Base-by-base conservation (phyloP, 2,113 vertebrate species). In the Paratilapia polleni region DNA sequence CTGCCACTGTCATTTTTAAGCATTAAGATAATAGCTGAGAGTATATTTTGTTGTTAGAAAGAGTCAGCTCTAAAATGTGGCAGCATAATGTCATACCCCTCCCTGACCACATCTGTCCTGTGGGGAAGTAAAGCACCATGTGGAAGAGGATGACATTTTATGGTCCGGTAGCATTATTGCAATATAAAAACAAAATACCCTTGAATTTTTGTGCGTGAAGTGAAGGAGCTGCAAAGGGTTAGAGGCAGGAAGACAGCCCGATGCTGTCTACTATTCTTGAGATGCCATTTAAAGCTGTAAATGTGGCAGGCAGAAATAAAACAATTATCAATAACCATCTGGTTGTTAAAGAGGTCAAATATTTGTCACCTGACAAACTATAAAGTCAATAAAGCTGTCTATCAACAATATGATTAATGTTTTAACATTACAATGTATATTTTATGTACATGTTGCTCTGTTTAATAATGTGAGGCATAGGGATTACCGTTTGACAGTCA, bases 141-240 rank as follows among this genome's bases (percentile, higher is more conserved):
- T 73, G 64, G 75, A 43, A 78, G 76, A 78, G 62, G 68, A 83
- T 91, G 87, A 91, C 81, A 91, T 93, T 94, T 89, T 81, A 87
- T 68, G 87, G 77, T 92, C 81, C 77, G 73, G 66, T 34, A 79
- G 81, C 74, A 73, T 90, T 80, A 85, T 64, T 83, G 59, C 49
- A 88, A 66, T 80, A 59, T 63, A 82, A 88, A 86, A 91, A 89
- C 74, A 82, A 58, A 79, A 89, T 57, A 87, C n/a, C 78, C 57
- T 75, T 70, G 68, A 86, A 78, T 77, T 73, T 86, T 83, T 81
- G 68, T 22, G 77, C 61, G 43, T 54, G 63, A 62, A 22, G 56
- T 2, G 1, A 70, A 66, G 47, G 28, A 54, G 58, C 6, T 11
- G 5, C 7, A 17, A 82, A 57, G 43, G 24, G 36, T 82, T 38